Conservation (phyloP, 2,797 vertebrate genomes). For the Poecilia gillii region DNA sequence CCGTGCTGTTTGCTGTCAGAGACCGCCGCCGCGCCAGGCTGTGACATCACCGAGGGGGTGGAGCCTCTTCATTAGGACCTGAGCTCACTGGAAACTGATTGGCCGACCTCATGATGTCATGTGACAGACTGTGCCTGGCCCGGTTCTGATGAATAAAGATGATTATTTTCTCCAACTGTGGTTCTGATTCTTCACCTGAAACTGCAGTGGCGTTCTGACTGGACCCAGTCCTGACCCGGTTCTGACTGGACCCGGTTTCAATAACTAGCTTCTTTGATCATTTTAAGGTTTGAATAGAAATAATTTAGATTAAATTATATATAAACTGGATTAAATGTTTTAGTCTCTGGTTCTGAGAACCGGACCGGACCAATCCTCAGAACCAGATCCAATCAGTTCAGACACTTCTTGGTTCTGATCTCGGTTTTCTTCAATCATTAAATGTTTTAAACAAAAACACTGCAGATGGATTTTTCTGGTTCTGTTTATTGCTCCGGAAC, state of each 20-base stretch:
- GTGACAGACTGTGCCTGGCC: neutral
- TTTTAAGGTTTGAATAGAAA: too few species aligned
- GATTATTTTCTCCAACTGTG: neutral
- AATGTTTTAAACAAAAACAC: neutral
- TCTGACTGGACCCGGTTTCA: too few species aligned
- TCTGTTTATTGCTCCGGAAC: neutral
- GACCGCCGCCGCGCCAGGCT: constrained; percentile 73
- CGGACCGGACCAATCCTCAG: too few species aligned
- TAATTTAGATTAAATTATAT: too few species aligned
- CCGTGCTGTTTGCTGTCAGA: constrained; percentile 67
- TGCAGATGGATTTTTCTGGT: neutral
- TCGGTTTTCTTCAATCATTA: neutral
- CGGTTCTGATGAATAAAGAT: constrained; percentile 3
- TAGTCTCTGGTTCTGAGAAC: too few species aligned
- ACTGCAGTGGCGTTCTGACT: too few species aligned
- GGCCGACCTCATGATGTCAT: neutral
- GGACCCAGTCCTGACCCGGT: too few species aligned
- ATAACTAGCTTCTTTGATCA: too few species aligned
- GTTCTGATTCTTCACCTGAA: neutral
- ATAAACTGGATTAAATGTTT: too few species aligned
- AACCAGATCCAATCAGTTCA: neutral
- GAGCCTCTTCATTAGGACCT: neutral
- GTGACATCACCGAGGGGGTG: constrained; percentile 43
- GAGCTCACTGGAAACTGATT: neutral
- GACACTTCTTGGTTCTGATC: neutral